Evolutionary conservation across 2,888 invertebrate genomes (phyloP), one percentile per base, ranked within the genome.

Genomic region (Chouioia cunea): DNA sequence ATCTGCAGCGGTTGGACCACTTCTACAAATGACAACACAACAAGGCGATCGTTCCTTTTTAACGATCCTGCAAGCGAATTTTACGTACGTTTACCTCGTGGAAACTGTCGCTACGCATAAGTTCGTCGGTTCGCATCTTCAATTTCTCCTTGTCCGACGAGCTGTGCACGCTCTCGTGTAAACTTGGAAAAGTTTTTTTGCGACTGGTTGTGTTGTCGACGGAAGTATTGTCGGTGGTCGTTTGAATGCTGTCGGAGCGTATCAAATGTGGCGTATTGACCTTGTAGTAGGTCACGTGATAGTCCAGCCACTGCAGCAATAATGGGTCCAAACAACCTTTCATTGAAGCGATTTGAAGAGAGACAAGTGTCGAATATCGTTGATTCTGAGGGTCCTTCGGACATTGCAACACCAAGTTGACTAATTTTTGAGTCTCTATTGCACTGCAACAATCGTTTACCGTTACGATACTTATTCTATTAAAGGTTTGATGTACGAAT

Each of bases 301-400:
- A 92, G 0, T 89, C 86, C n/a, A 92, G 82, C 90, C 91, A 92
- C 50, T 88, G 86, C 62, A 90, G 87, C 14, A 92, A 81, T n/a
- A 92, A 83, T 0, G 92, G 92, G 82, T 92, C 92, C 0, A 91
- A 78, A 44, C 88, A 88, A 47, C 89, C 84, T 74, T 87, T 83
- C 70, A 88, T 87, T 79, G 89, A 87, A 72, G 87, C 85, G 10
- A 89, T 74, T 78, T 87, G 86, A 73, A 89, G 87, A 1, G 87
- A 83, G n/a, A 89, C 62, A 50, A 89, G 81, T 0, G 89, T 84
- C 4, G 88, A 86, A 79, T 88, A 87, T 20, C 82, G 79, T 75
- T 88, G 87, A 48, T 79, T 76, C 18, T 84, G 82, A 8, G 86
- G 82, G 75, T 81, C 79, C 57, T 86, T 77, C 15, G 88, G 86